Evolutionary conservation across 2,113 vertebrate genomes (phyloP), one percentile per base, ranked within the genome.

Genomic region (Misgurnus mizolepis): DNA sequence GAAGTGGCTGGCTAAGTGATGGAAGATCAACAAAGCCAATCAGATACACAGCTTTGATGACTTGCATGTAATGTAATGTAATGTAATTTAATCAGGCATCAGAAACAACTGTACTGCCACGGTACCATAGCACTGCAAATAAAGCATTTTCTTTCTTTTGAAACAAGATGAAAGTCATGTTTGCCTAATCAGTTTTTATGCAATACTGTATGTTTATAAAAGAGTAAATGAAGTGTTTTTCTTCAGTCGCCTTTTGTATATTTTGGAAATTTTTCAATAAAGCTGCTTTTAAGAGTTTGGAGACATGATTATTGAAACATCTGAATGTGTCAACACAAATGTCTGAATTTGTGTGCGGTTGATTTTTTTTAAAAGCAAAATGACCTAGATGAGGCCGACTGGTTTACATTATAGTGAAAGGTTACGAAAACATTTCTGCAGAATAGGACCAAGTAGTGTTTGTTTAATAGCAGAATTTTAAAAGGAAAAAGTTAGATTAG

Each of bases 1-100:
- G 82, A 88, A 79, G 80, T 93, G 92, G 91, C 43, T 93, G 79
- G 89, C 83, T 3, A 56, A 88, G 45, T 88, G 85, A 90, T 41
- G 9, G 41, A 5, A 53, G 7, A 12, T 22, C 5, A 17, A 1
- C 47, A 34, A 39, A 10, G 47, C 81, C 72, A 80, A 43, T 79
- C 71, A 9, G 15, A 50, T 9, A 14, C 41, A 47, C 22, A 50
- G 64, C 5, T 3, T 7, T 3, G 22, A 45, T 50, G 45, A 77
- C 60, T 77, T 47, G 53, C 50, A 53, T 12, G 4, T 53, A 3
- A 53, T 53, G 12, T 15, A 3, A 53, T 53, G 12, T 15, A 18
- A 14, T 49, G 22, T 76, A 49, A 62, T 41, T 17, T 41, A 61
- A 49, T 76, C 6, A 34, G 0, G 15, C 17, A 14, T n/a, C 39